These are phyloP conservation scores for Cephalopterus ornatus DNA, from an alignment of 2,113 vertebrate species.

Conservation along the genomic window DNA sequence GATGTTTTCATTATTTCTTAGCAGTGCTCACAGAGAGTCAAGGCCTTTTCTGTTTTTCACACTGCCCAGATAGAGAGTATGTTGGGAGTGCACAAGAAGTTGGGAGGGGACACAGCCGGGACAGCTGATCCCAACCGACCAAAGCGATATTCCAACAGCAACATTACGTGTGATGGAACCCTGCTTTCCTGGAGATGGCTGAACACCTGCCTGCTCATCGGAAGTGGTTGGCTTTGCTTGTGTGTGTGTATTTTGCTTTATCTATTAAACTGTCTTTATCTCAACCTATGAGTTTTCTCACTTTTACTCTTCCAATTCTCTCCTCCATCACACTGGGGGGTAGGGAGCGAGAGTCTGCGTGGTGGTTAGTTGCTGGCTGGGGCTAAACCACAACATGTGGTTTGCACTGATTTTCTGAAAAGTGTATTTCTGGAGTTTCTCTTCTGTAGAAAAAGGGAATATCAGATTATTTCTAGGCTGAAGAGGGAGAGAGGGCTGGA, in stretches of 20 bases:
- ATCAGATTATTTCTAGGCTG: background rate
- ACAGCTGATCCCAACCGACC: background rate
- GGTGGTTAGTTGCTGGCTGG: background rate
- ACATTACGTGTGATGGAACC: accelerated
- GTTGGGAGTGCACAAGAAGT: background rate
- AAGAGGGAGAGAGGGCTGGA: background rate
- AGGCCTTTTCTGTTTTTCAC: background rate
- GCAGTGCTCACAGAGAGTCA: background rate
- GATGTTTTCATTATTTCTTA: background rate
- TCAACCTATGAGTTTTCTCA: background rate
- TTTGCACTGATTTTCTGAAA: background rate
- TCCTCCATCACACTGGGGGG: background rate
- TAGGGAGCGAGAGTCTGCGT: accelerated
- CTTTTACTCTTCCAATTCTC: background rate
- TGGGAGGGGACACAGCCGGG: background rate
- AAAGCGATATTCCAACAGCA: background rate
- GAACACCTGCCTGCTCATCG: background rate
- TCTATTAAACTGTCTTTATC: background rate
- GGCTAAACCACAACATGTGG: background rate
- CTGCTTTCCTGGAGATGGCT: background rate
- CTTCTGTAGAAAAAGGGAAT: background rate
- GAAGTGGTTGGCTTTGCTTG: background rate
- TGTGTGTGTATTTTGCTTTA: background rate
- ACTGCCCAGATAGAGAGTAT: background rate
- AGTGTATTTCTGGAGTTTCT: background rate